Evolutionary conservation across 1,140 invertebrate species (phyloP).

Genomic region (Panagrolaimus sp.): DNA sequence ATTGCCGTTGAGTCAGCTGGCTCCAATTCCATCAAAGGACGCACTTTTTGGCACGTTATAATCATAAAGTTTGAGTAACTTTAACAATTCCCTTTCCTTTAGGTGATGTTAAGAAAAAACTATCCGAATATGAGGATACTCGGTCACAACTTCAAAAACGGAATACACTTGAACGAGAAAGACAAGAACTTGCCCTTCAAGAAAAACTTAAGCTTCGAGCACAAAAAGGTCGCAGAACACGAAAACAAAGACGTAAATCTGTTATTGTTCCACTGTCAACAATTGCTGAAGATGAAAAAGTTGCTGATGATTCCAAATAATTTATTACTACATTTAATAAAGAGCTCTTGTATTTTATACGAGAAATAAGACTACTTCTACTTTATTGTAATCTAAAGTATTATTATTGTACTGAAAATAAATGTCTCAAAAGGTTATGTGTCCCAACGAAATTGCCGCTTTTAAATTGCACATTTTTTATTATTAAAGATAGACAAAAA

Average conservation of each 20-base stretch:
- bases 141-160: constrained; percentile 39
- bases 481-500: too few relatives aligned
- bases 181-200: constrained; percentile 43
- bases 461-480: too few relatives aligned
- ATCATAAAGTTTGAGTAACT: not conserved
- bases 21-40: constrained; percentile 48
- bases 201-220: constrained; percentile 40
- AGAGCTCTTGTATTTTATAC: too few relatives aligned
- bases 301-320: too few relatives aligned
- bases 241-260: constrained; percentile 33
- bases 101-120: constrained; percentile 49
- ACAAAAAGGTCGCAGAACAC: constrained; percentile 37
- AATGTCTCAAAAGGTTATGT: too few relatives aligned
- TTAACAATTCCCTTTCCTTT: not conserved
- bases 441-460: too few relatives aligned
- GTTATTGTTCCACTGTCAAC: constrained; percentile 19
- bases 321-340: too few relatives aligned
- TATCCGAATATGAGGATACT: constrained; percentile 44
- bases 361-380: too few relatives aligned
- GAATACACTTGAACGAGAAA: constrained; percentile 40
- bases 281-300: not conserved
- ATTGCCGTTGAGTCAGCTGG: constrained; percentile 36
- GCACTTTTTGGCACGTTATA: constrained; percentile 38
- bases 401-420: too few relatives aligned
- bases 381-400: too few relatives aligned